A percentile compares a stretch with the other conserved stretches of the same genome.
Evolutionary conservation across 2,797 vertebrate species (phyloP).

Genomic region (Manis pentadactyla): DNA sequence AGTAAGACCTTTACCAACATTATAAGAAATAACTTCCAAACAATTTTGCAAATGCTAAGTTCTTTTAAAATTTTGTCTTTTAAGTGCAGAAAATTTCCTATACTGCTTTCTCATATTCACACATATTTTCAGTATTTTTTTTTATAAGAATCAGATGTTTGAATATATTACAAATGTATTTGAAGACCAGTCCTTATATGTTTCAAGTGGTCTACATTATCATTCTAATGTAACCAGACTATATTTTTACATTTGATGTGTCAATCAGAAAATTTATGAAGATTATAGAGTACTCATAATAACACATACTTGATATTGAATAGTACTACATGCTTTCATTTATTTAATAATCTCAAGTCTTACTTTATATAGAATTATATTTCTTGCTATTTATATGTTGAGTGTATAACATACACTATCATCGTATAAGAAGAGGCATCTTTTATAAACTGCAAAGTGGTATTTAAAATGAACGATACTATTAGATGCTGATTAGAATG

Average conservation of each 20-base stretch:
- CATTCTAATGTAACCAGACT: not conserved
- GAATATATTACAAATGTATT: not conserved
- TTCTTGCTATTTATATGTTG: not conserved
- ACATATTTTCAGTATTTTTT: not conserved
- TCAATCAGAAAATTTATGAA: not conserved
- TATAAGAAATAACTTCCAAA: not conserved
- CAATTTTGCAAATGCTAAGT: not conserved
- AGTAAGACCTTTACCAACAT: not conserved
- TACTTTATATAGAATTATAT: not conserved
- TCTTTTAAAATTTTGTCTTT: not conserved
- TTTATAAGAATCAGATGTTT: not conserved
- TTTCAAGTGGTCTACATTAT: not conserved
- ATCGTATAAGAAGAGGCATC: not conserved
- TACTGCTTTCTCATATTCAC: not conserved
- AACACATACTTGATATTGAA: not conserved
- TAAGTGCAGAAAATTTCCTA: not conserved
- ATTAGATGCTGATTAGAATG: not conserved
- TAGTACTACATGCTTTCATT: not conserved
- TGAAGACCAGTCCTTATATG: not conserved
- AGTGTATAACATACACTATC: not conserved
- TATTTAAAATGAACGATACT: not conserved
- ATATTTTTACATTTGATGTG: not conserved
- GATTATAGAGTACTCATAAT: not conserved
- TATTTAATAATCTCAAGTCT: not conserved
- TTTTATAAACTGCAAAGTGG: conserved; percentile 14